phyloP scores from a whole-genome alignment of 2,113 vertebrate species.

The Cyprinodon brontotheroides region DNA sequence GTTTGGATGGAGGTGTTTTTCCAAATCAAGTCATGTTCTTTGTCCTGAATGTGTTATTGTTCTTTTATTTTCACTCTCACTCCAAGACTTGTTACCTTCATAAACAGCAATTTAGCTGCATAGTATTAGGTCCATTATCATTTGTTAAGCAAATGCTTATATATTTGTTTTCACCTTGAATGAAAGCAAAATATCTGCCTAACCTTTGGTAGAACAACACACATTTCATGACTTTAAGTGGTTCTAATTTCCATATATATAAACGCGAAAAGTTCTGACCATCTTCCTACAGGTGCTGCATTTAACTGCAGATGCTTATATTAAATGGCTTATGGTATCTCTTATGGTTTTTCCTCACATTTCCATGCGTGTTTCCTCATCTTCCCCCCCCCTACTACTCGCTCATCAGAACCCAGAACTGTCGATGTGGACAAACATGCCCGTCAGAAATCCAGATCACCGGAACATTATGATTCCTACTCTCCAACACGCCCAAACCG shows the following conservation, averaged over 20 bases:
- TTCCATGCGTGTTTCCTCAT: slow-evolving; percentile 53
- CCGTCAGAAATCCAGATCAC: slow-evolving; percentile 51
- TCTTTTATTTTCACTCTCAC: not conserved
- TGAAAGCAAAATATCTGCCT: not conserved
- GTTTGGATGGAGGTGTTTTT: slow-evolving; percentile 10
- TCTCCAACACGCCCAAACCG: slow-evolving; percentile 29
- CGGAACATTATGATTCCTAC: slow-evolving; percentile 17
- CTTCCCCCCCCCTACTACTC: slow-evolving; percentile 21
- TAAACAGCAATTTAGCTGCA: not conserved
- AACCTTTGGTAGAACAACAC: not conserved
- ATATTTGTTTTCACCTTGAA: not conserved
- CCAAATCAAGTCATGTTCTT: not conserved
- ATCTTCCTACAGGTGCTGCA: slow-evolving; percentile 14
- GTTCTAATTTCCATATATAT: not conserved
- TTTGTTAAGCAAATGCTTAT: not conserved
- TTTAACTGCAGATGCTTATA: slow-evolving; percentile 63
- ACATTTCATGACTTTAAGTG: not conserved
- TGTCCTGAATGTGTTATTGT: not conserved
- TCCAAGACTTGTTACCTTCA: not conserved
- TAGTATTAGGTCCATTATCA: not conserved
- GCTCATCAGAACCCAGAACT: slow-evolving; percentile 50
- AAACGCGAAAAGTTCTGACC: slow-evolving; percentile 4
- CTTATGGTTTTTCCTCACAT: slow-evolving; percentile 43
- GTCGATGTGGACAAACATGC: slow-evolving; percentile 57
- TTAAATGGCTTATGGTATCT: slow-evolving; percentile 36